Conservation (phyloP, 1,140 invertebrate genomes). For the Pteromalus puparum region DNA sequence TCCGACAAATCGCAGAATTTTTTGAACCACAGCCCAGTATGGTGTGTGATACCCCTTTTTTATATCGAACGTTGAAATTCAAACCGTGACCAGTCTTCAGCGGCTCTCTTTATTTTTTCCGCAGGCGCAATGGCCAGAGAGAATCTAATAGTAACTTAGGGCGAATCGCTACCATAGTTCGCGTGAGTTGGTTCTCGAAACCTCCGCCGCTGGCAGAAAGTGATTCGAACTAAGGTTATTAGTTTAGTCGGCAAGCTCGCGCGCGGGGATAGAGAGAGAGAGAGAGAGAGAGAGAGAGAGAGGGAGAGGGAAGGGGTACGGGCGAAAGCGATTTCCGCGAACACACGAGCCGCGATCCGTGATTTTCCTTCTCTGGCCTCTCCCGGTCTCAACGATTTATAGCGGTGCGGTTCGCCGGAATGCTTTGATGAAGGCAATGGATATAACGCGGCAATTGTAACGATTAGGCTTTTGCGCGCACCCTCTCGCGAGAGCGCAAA, state of each 20-base stretch:
- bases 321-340: constrained; percentile 28
- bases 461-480: constrained; percentile 30
- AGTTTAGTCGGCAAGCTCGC: constrained; percentile 44
- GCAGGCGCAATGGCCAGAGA: not conserved
- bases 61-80: too few species aligned
- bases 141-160: constrained; percentile 29
- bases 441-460: constrained; percentile 23
- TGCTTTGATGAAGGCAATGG: constrained; percentile 44
- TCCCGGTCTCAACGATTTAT: constrained; percentile 34
- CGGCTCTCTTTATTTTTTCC: not conserved
- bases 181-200: constrained; percentile 22
- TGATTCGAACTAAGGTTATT: constrained; percentile 54
- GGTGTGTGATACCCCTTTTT: too few species aligned
- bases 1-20: too few species aligned
- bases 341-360: not conserved
- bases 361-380: constrained; percentile 8
- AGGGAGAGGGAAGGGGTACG: too few species aligned
- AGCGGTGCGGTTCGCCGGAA: constrained; percentile 28
- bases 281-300: too few species aligned
- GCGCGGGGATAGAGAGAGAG: not conserved
- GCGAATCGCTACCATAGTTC: constrained; percentile 50
- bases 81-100: too few species aligned
- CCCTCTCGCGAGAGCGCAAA: not conserved
- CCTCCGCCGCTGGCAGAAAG: constrained; percentile 36
- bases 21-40: too few species aligned